Base-by-base conservation (phyloP, 2,797 vertebrate genomes). In the Columba guinea region DNA sequence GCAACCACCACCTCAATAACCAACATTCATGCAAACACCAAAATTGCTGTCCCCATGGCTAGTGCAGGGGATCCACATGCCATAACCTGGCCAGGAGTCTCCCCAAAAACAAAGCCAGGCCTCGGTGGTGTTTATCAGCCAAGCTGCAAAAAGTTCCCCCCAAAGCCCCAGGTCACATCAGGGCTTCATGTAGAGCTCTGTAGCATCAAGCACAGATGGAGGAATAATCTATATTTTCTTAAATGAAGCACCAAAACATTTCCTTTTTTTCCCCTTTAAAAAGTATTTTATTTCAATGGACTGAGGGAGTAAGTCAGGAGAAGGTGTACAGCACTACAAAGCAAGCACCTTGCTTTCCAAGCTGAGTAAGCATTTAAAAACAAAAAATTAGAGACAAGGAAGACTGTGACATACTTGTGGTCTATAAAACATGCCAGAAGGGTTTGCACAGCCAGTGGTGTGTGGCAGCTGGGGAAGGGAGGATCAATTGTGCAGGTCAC, bases 281-380 rank as follows among this genome's bases (percentile, higher is more conserved):
- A 18, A 18, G 11, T 7, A 5, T 78, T 89, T 78, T 12, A 53
- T 93, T 92, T 63, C 49, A 12, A 10, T 11, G 5, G 9, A 13
- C 44, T 59, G 30, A 39, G 8, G 53, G 12, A 21, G 7, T 41
- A 71, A 70, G 21, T 12, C 13, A n/a, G 48, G 20, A 91, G 22
- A 60, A 30, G 35, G 58, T 2, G 2, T 22, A 58, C 7, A 24
- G 28, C 0, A 0, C 10, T 1, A 0, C 15, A 6, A 22, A 64
- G 12, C 32, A 88, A 78, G 13, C 3, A 1, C 39, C 80, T 82
- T 28, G 11, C 9, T 76, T 34, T 17, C 55, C 71, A 59, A 53
- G 22, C 7, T 46, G 9, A 39, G 6, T 1, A 9, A 81, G 6
- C 28, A 39, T 51, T 83, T 28, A 91, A 90, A 93, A 41, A 27